These are phyloP conservation scores for Meiosimyza platycephala DNA, from an alignment of 2,888 invertebrate genomes.

Conservation along the genomic window DNA sequence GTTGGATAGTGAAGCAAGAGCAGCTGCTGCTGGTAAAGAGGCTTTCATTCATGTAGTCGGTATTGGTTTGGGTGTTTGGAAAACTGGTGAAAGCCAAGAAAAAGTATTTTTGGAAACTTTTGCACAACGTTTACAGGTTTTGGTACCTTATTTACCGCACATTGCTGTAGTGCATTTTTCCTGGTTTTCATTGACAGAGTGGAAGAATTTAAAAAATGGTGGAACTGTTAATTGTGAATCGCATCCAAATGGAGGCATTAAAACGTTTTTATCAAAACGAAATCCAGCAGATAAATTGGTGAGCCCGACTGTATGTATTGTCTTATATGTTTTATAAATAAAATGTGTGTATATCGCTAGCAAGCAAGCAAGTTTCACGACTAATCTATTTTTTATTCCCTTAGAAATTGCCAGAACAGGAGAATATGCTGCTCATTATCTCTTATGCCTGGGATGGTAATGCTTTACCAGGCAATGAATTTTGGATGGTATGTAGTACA, in stretches of 20 bases:
- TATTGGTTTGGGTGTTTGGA: constrained; percentile 77
- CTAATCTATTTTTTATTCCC: background rate
- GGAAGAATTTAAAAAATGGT: constrained; percentile 69
- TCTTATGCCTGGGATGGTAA: constrained; percentile 74
- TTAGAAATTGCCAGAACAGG: constrained; percentile 50
- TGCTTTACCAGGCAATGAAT: constrained; percentile 80
- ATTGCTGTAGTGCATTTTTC: constrained; percentile 76
- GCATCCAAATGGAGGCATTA: constrained; percentile 68
- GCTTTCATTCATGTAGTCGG: constrained; percentile 77
- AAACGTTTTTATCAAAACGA: constrained; percentile 69
- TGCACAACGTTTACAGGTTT: constrained; percentile 71
- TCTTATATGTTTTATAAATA: too few species aligned
- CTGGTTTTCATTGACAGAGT: constrained; percentile 70
- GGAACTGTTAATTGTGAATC: constrained; percentile 53
- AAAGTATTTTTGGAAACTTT: constrained; percentile 75
- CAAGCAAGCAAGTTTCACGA: background rate
- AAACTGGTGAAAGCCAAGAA: constrained; percentile 72
- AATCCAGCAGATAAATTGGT: constrained; percentile 71
- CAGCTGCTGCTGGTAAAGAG: constrained; percentile 67
- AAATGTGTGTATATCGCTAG: too few species aligned
- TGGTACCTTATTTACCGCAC: constrained; percentile 68
- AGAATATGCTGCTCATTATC: constrained; percentile 38
- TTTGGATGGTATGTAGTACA: constrained; percentile 70
- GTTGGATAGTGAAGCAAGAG: constrained; percentile 74
- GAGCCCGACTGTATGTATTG: constrained; percentile 23